Conservation (phyloP, 2,113 vertebrate species). For the Gallinago paraguaiae region DNA sequence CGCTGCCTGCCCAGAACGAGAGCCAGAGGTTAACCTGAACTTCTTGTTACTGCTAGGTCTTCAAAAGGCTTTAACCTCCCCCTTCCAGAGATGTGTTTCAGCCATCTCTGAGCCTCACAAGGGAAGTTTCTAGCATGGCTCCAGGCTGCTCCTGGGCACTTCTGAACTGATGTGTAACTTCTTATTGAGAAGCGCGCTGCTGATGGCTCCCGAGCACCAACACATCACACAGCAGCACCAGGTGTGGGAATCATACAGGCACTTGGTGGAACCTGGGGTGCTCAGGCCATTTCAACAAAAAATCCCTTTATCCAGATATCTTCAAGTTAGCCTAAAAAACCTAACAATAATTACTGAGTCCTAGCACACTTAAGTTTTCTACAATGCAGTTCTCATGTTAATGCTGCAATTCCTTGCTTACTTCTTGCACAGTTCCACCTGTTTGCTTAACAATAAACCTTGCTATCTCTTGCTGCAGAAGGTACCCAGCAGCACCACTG, state of each 20-base stretch:
- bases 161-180: background rate
- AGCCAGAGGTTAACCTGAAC: background rate
- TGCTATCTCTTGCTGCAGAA: background rate
- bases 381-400: background rate
- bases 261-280: background rate
- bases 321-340: background rate
- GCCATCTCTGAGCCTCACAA: background rate
- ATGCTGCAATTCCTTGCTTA: background rate
- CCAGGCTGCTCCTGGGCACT: background rate
- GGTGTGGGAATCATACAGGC: background rate
- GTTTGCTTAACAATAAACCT: background rate
- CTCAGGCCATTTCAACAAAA: background rate
- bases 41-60: background rate
- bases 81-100: background rate
- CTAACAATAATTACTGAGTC: background rate
- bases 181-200: background rate
- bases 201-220: background rate
- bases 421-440: background rate
- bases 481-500: background rate
- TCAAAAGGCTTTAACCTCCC: background rate
- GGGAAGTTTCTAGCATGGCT: background rate
- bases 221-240: background rate
- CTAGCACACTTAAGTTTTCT: background rate
- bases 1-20: background rate
- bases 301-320: background rate